These are phyloP conservation scores for Tonatia bakeri DNA, from an alignment of 2,113 vertebrate genomes.

Conservation along the genomic window DNA sequence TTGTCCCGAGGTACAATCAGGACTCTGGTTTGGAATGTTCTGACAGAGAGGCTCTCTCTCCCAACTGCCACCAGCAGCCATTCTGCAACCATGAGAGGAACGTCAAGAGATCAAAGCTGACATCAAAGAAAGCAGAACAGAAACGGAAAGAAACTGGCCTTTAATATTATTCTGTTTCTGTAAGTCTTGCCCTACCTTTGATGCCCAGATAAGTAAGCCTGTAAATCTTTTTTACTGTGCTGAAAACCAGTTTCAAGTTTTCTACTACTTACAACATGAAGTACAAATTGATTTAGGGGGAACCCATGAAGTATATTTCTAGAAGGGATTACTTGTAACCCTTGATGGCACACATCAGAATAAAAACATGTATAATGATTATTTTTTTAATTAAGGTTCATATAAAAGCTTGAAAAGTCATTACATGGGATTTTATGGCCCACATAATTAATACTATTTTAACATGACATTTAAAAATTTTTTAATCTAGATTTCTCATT, in stretches of 20 bases:
- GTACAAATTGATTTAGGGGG: background rate
- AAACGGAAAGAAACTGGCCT: slow-evolving; percentile 2
- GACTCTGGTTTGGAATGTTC: background rate
- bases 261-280: slow-evolving; percentile 13
- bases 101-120: background rate
- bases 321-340: background rate
- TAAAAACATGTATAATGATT: slow-evolving; percentile 2
- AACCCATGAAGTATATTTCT: background rate
- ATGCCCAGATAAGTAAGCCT: background rate
- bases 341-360: background rate
- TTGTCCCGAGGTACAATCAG: background rate
- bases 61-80: background rate
- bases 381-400: slow-evolving; percentile 14
- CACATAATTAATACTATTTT: background rate
- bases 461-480: background rate
- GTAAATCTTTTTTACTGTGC: slow-evolving; percentile 16
- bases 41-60: background rate
- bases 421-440: background rate
- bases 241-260: slow-evolving; percentile 8
- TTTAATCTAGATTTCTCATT: background rate
- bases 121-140: background rate
- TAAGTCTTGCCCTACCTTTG: background rate
- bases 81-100: background rate
- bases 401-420: background rate
- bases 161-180: background rate